Evolutionary conservation across 2,113 vertebrate species (phyloP).

Genomic region (Corydoras sp.): DNA sequence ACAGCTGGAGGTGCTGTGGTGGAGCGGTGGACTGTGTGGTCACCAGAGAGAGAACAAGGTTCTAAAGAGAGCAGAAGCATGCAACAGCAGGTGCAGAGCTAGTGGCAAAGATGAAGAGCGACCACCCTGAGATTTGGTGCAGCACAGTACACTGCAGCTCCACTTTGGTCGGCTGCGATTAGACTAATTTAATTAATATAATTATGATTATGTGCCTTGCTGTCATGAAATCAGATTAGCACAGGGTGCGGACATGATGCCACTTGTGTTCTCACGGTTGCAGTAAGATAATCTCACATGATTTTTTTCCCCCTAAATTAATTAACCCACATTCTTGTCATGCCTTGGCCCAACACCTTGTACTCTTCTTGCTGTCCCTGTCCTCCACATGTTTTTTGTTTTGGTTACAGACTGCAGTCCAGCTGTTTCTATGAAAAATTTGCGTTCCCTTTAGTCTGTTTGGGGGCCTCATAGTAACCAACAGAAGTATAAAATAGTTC

Average conservation of each 20-base stretch:
- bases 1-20: neutral
- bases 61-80: neutral
- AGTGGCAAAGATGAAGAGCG: no score
- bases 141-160: neutral
- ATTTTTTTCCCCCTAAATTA: neutral
- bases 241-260: conserved; percentile 9
- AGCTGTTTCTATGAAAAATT: no score
- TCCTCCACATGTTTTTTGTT: no score
- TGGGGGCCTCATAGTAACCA: no score
- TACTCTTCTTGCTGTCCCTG: no score
- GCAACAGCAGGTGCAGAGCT: no score
- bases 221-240: conserved; percentile 42
- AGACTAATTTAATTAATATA: conserved; percentile 42
- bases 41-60: neutral
- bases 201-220: conserved; percentile 24
- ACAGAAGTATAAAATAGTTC: no score
- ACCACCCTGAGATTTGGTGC: no score
- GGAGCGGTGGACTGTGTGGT: neutral
- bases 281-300: conserved; percentile 3
- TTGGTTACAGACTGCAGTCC: no score
- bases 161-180: conserved; percentile 31
- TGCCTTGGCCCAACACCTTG: no score
- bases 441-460: no score
- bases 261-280: conserved; percentile 17
- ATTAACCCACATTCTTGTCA: no score